Evolutionary conservation across 2,888 invertebrate genomes (phyloP).

Genomic region (Pomacea canaliculata): DNA sequence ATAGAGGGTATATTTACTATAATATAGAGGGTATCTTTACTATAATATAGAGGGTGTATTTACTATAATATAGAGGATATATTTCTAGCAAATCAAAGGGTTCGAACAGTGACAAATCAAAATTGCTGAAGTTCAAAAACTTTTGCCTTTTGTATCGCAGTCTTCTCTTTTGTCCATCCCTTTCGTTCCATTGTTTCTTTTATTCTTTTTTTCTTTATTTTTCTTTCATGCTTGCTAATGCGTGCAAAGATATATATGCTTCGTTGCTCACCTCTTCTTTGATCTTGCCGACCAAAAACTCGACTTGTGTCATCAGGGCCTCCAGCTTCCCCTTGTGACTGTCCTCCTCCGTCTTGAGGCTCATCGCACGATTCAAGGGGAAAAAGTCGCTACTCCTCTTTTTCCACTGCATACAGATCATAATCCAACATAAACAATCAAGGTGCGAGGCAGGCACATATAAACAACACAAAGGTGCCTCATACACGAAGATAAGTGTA

Average conservation of each 20-base stretch:
- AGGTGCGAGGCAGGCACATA: not conserved
- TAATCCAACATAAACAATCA: not conserved
- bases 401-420: slow-evolving; percentile 48
- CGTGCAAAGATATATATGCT: no score
- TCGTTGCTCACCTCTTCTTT: slow-evolving; percentile 59
- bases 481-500: not conserved
- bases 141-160: no score
- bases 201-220: not conserved
- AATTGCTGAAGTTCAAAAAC: no score
- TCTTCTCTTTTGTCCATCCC: no score
- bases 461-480: not conserved
- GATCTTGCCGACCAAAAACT: slow-evolving; percentile 64
- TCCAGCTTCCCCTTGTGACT: slow-evolving; percentile 61
- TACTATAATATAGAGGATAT: no score
- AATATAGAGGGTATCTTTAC: no score
- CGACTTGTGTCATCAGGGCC: slow-evolving; percentile 60
- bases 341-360: slow-evolving; percentile 64
- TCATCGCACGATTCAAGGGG: slow-evolving; percentile 66
- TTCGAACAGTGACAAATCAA: no score
- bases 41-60: no score
- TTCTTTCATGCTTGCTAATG: not conserved
- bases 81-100: no score
- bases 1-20: no score
- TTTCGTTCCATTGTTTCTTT: no score
- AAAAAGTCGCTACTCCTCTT: slow-evolving; percentile 64